Evolutionary conservation across 64 coral and sea anemone genomes (phyloP), one percentile per base, ranked within the genome.

Genomic region (Montipora efflorescens): DNA sequence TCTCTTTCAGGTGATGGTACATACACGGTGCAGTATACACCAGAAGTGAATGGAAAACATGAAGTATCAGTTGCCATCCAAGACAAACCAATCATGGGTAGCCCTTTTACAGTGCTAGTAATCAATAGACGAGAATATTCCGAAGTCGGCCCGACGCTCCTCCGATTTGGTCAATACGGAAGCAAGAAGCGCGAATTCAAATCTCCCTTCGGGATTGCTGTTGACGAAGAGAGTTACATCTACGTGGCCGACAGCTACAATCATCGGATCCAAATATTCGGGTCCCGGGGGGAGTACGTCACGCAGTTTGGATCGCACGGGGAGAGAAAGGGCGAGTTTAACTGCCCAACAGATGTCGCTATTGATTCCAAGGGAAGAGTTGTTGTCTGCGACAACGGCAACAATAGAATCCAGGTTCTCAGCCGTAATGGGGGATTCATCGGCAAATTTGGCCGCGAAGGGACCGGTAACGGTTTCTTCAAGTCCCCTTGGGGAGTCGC

Each of bases 211-310:
- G 97, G 97, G 0, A 91, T 98, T 16, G 92, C 97, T 0, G 89
- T 95, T 12, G 97, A 98, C 82, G 10, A 90, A 23, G 91, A 94
- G 49, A 92, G 94, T 18, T 88, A 89, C 21, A 98, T 98, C 47
- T 98, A 98, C 52, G 97, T 98, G 13, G 97, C 97, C 14, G 97
- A 98, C 25, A 98, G 97, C 83, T 98, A 98, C 62, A 98, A 98
- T 44, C 97, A 98, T 72, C 97, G 97, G 20, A 86, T 99, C 9
- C 98, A 99, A 92, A 92, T 94, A 16, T 89, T 98, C 48, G 96
- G 96, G 5, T 73, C 96, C 2, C 79, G 89, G 19, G 96, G 96
- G 15, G 96, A 98, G 18, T 98, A 89, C 59, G 79, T 92, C n/a
- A 88, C 76, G 4, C 88, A 87, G 43, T 97, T 97, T 83, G 96